Conservation (phyloP, 2,797 vertebrate genomes). For the Syndactyla subalaris region DNA sequence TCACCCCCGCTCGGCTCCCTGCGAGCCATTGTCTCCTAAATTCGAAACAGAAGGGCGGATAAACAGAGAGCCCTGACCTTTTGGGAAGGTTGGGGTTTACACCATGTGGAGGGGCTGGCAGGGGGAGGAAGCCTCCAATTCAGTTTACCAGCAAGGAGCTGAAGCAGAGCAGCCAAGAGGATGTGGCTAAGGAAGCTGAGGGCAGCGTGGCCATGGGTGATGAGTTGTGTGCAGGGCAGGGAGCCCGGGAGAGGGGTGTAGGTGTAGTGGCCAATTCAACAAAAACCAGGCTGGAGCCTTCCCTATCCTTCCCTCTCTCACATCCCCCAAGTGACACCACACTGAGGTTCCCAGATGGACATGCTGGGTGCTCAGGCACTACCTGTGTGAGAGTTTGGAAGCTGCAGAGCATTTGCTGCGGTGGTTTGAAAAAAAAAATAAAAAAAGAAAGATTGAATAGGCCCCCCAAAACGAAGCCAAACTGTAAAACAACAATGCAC, state of each 20-base stretch:
- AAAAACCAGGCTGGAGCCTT: background rate
- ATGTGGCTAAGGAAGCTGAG: slow-evolving; percentile 55
- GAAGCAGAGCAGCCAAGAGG: slow-evolving; percentile 41
- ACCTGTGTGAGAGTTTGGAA: background rate
- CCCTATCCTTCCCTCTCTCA: background rate
- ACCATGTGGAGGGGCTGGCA: slow-evolving; percentile 15
- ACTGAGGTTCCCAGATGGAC: background rate
- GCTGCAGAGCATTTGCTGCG: background rate
- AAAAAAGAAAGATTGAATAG: background rate
- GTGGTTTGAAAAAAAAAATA: background rate
- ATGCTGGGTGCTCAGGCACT: background rate
- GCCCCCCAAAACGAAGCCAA: background rate
- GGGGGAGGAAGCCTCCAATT: slow-evolving; percentile 59
- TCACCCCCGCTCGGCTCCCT: slow-evolving; percentile 28
- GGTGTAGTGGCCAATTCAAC: background rate
- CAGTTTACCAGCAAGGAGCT: slow-evolving; percentile 6
- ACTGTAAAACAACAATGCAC: slow-evolving; percentile 16
- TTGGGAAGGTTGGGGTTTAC: slow-evolving; percentile 60
- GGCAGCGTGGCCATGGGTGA: background rate
- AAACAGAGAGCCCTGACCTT: slow-evolving; percentile 57
- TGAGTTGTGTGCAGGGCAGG: background rate
- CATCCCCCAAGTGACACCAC: background rate
- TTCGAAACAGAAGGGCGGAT: slow-evolving; percentile 47
- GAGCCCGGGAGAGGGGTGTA: background rate
- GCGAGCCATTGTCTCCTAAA: slow-evolving; percentile 58